These are phyloP conservation scores for Saccostrea glomerata DNA, from an alignment of 1,140 invertebrate species.

Conservation along the genomic window DNA sequence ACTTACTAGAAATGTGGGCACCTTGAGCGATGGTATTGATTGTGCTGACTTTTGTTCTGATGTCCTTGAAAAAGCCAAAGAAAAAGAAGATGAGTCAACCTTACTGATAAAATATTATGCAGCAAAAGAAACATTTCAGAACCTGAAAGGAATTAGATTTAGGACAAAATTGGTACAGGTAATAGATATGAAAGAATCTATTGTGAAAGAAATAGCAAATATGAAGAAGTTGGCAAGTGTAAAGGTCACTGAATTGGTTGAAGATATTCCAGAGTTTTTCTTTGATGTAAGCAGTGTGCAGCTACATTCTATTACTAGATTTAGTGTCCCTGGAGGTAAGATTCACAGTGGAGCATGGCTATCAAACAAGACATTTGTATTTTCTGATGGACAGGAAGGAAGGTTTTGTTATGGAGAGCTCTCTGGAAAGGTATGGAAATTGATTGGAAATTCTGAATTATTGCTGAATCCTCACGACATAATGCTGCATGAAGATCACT, in stretches of 20 bases:
- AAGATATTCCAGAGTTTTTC: too few species aligned
- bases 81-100: background rate
- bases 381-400: background rate
- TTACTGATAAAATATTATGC: background rate
- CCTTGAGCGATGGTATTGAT: background rate
- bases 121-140: background rate
- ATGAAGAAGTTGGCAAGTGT: too few species aligned
- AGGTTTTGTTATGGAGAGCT: too few species aligned
- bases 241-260: too few species aligned
- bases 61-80: background rate
- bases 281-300: background rate
- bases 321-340: background rate
- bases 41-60: background rate
- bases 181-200: background rate
- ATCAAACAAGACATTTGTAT: background rate
- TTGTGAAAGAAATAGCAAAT: background rate
- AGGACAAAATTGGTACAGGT: background rate
- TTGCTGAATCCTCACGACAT: background rate
- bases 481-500: background rate
- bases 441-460: too few species aligned
- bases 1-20: background rate
- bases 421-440: too few species aligned
- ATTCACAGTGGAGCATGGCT: background rate
- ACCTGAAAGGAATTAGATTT: background rate
- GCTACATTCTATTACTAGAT: background rate